These are phyloP conservation scores for Pardosa pseudoannulata DNA, from an alignment of 2,888 invertebrate species.

Conservation along the genomic window DNA sequence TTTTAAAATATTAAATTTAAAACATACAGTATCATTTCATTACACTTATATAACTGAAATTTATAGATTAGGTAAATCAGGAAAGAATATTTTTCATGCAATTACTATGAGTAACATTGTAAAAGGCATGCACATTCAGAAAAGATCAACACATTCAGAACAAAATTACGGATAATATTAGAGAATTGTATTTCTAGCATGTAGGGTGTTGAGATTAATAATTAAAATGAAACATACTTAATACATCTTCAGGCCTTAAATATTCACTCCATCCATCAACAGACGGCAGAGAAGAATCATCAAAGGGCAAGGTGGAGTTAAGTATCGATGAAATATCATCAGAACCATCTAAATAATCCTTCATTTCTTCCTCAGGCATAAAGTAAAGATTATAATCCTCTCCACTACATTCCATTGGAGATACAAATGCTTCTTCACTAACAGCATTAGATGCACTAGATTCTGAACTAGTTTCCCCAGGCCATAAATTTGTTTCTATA, in stretches of 20 bases:
- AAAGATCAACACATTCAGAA: no score
- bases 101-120: no score
- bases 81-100: no score
- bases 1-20: no score
- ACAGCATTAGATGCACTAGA: not conserved
- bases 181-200: no score
- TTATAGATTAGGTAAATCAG: no score
- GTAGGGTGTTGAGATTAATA: no score
- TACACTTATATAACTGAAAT: no score
- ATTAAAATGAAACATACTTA: slow-evolving; percentile 42
- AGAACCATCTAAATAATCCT: not conserved
- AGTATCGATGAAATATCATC: slow-evolving; percentile 25
- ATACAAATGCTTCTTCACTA: not conserved
- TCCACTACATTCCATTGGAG: not conserved
- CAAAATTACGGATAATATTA: no score
- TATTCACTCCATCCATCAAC: slow-evolving; percentile 30
- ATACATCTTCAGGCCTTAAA: not conserved
- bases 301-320: slow-evolving; percentile 28
- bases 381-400: not conserved
- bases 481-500: not conserved
- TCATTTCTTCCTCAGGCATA: not conserved
- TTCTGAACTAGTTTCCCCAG: not conserved
- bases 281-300: slow-evolving; percentile 19
- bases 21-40: no score
- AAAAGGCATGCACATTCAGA: no score